These are phyloP conservation scores for Elysia crispata DNA, from an alignment of 2,888 invertebrate genomes.

Conservation along the genomic window DNA sequence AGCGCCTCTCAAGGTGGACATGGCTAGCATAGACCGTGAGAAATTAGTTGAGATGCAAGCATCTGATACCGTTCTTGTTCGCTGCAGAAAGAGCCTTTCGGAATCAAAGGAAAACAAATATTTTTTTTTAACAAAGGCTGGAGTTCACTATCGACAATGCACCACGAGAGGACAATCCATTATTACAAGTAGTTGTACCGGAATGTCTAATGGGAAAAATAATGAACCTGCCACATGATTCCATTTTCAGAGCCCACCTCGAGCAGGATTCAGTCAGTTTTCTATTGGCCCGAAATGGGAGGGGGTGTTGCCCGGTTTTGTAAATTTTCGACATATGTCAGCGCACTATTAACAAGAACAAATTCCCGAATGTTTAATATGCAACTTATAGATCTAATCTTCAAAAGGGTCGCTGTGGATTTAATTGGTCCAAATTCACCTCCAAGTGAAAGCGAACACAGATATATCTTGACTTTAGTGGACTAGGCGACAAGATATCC, in stretches of 20 bases:
- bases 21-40: too few relatives aligned
- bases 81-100: too few relatives aligned
- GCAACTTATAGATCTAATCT: constrained; percentile 53
- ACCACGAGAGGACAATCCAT: too few relatives aligned
- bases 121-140: too few relatives aligned
- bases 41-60: too few relatives aligned
- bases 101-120: too few relatives aligned
- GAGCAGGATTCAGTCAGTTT: not conserved
- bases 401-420: constrained; percentile 56
- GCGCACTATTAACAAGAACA: constrained; percentile 42
- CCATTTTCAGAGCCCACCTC: constrained; percentile 30
- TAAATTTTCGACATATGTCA: constrained; percentile 45
- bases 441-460: constrained; percentile 48
- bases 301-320: constrained; percentile 38
- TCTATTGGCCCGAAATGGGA: constrained; percentile 37
- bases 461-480: constrained; percentile 52
- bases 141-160: too few relatives aligned
- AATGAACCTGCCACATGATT: constrained; percentile 32
- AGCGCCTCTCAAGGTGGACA: too few relatives aligned
- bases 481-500: constrained; percentile 56
- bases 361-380: constrained; percentile 47
- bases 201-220: not conserved
- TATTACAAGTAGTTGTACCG: constrained; percentile 12
- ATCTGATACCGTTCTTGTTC: too few relatives aligned
- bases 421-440: too few relatives aligned